Base-by-base conservation (phyloP, 2,113 vertebrate species). In the Galeopterus variegatus region DNA sequence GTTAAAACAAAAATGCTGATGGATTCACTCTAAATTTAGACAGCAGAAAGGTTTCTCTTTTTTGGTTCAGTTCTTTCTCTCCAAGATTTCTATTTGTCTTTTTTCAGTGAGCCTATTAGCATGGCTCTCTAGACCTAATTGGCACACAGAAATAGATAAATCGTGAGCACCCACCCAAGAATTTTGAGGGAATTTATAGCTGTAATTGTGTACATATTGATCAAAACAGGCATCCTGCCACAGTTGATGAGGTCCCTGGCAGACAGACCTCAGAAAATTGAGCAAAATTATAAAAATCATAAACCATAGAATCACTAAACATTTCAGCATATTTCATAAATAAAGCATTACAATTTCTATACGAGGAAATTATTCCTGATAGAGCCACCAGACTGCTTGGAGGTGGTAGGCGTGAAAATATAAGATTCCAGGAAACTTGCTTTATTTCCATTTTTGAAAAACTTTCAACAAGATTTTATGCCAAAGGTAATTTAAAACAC, bases 111-210 rank as follows among this genome's bases (percentile, higher is more conserved):
- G 65, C 76, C 95, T 94, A 92, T 97, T 95, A 97, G 79, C 81
- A 89, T 88, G 67, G 12, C 69, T 94, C 58, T 94, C 64, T 73
- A 96, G 93, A 87, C 80, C 87, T 96, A 93, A 98, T 54, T 95
- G 96, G 90, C 64, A 96, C 96, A 89, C 0, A 31, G 69, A 93
- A 98, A 96, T 94, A 97, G 97, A 97, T 97, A 96, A 96, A 95
- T 92, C 87, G 89, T 60, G 82, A 96, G 60, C 83, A 69, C 28
- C 88, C 83, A 17, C 60, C 70, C 91, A 97, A 95, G 77, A 67
- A 95, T 97, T 92, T 76, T 81, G 79, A 96, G 76, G 60, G 62
- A 97, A 94, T 96, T 98, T 97, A 97, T 84, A 96, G 92, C 70
- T 89, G 48, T 50, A 81, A 87, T 93, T 90, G 89, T 94, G 50